phyloP scores from a whole-genome alignment of 2,888 invertebrate genomes.

The Ophion ventricosus region DNA sequence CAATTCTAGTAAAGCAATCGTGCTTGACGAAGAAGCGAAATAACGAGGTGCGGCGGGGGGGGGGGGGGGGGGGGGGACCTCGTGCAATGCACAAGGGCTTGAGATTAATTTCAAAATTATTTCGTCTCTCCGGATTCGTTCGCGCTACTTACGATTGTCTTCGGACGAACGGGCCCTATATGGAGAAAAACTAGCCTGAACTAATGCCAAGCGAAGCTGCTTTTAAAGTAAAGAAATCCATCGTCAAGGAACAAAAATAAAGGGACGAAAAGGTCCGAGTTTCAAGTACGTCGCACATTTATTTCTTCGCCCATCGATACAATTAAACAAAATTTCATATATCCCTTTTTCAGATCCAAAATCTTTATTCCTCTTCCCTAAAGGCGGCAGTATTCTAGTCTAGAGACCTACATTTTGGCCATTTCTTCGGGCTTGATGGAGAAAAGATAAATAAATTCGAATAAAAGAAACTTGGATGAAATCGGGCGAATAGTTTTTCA shows the following conservation, averaged over 20 bases:
- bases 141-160: neutral
- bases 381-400: too few species aligned
- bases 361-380: too few species aligned
- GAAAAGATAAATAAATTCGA: too few species aligned
- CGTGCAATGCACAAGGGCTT: neutral
- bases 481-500: too few species aligned
- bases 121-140: neutral
- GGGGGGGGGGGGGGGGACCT: too few species aligned
- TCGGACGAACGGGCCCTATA: neutral
- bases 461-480: too few species aligned
- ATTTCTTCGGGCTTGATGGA: too few species aligned
- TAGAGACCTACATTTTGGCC: too few species aligned
- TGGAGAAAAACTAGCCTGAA: neutral
- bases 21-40: too few species aligned
- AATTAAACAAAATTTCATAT: neutral
- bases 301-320: neutral
- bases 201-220: too few species aligned
- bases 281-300: neutral
- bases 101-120: neutral
- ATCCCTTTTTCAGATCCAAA: neutral
- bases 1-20: too few species aligned
- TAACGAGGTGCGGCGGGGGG: constrained; percentile 23
- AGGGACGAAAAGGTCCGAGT: neutral
- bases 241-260: neutral
- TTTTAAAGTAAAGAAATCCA: too few species aligned